Evolutionary conservation across 2,797 vertebrate species (phyloP), one percentile per base, ranked within the genome.

Genomic region (Cyprinella venusta): DNA sequence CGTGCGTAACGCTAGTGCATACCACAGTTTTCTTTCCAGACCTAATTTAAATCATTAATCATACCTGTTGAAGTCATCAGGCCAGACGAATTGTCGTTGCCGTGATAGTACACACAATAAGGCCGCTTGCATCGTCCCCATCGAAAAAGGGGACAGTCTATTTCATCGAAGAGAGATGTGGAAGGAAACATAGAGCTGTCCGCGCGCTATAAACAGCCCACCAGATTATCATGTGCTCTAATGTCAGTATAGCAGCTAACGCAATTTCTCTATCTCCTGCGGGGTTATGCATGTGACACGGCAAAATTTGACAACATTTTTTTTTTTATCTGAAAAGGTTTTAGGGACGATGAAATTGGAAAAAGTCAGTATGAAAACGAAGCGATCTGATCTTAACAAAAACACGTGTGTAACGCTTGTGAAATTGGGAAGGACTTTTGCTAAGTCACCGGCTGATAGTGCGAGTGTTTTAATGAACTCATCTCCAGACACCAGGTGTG

Each of bases 91-190:
- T 40, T 12, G 24, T 90, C 85, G 38, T 77, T 19, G 16, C 15
- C 88, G 89, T 95, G 95, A 85, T 86, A 92, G 91, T 93, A 95
- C n/a, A 91, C 88, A 88, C 95, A 95, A 24, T 94, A 89, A 12
- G 94, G 94, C 56, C 95, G 90, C 19, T 91, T 89, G 85, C 95
- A 95, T 48, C 67, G 74, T 59, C 90, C 91, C 61, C 52, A 68
- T 33, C 45, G 76, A 0, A 87, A 69, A 9, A 92, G 84, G 4
- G 93, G 93, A 78, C 95, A 95, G 1, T 56, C 65, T 33, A 91
- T 83, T 5, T 84, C 56, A 24, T 77, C 76, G 65, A 96, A 95
- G n/a, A 93, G 83, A 10, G 93, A 88, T 6, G 89, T 91, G 12
- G 93, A 93, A 6, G 92, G 89, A 89, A 96, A 95, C 95, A 96